Base-by-base conservation (phyloP, 23 tunicate genomes). In the Ascidia mentula region DNA sequence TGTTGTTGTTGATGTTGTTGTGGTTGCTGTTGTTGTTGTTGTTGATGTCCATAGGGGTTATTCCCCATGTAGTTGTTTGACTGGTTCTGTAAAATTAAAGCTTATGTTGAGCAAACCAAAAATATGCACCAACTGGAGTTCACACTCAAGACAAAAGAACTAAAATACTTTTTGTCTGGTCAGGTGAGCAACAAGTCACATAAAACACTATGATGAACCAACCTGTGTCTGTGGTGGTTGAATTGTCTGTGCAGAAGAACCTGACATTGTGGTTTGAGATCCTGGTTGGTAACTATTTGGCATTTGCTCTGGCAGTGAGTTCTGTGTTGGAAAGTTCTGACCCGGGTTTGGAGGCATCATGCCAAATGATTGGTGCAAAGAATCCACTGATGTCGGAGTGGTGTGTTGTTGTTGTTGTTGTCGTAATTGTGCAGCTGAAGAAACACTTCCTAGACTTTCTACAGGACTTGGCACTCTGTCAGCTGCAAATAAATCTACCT, bases 381-480 rank as follows among this genome's bases (percentile, higher is more conserved):
- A 76, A 69, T 38, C 72, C 39, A 80, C 26, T 75, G 74, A 72
- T 15, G 59, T 34, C n/a, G 59, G 79, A 20, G 24, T 75, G 30
- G 73, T 59, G 39, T 72, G 79, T 40, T 45, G 73, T 20, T 87
- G 84, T 75, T 53, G 91, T 31, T 38, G 80, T 8, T 77, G 84
- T 18, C 75, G 34, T 1, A 32, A 31, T 37, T 59, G 80, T 33
- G 37, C 79, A 0, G 69, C 73, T 30, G 87, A 82, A 6, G 78
- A 18, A 37, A 65, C 59, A 70, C 86, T 87, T 8, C 40, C 18
- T 18, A 75, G 26, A 40, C 92, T 87, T 42, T 78, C 85, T 30
- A 85, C 46, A 38, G 92, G 92, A 75, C 92, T 87, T 15, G 78
- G 45, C 0, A 78, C 71, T 45, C 92, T 81, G 34, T 75, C 81